Percentiles rank a stretch among this genome's conserved stretches.
Evolutionary conservation across 1,140 invertebrate species (phyloP).

Genomic region (Trinorchestia longiramus): DNA sequence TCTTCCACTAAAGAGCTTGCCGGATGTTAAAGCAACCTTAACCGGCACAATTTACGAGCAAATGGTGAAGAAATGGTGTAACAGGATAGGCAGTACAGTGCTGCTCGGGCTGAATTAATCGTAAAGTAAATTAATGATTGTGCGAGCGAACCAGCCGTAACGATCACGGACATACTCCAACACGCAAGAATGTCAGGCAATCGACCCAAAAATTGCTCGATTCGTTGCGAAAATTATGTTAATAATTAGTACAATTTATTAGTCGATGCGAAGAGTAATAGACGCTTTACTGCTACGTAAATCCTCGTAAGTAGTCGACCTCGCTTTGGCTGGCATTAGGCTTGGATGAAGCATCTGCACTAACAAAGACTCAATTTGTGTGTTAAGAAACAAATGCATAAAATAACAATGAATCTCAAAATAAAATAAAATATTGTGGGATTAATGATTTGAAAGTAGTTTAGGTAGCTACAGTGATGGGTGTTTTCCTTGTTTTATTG

Average conservation of each 20-base stretch:
- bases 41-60: background rate
- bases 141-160: background rate
- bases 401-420: background rate
- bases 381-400: background rate
- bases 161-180: background rate
- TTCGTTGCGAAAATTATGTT: background rate
- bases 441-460: background rate
- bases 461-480: background rate
- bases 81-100: background rate
- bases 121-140: conserved; percentile 1
- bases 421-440: background rate
- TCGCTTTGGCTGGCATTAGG: background rate
- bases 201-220: background rate
- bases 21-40: conserved; percentile 19
- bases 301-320: background rate
- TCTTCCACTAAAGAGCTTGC: conserved; percentile 12
- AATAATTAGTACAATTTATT: background rate
- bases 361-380: background rate
- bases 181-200: background rate
- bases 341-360: background rate
- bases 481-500: background rate
- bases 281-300: background rate
- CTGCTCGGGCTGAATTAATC: background rate
- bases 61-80: conserved; percentile 21
- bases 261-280: background rate